Evolutionary conservation across 1,140 invertebrate species (phyloP), one percentile per base, ranked within the genome.

Genomic region (Hyles vespertilio): DNA sequence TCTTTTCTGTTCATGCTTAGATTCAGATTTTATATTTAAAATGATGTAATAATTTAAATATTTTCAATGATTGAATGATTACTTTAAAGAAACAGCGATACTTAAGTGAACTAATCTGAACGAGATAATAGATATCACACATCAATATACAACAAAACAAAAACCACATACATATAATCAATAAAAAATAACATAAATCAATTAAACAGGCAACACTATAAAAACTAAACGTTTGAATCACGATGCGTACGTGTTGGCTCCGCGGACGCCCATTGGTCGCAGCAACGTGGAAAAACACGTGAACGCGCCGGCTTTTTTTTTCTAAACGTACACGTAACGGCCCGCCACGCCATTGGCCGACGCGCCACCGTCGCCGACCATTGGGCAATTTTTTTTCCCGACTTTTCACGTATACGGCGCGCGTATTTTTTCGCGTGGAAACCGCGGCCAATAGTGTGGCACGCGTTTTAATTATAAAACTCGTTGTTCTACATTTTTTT

Each of bases 391-490:
- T 89, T 88, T 85, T 88, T 84, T 79, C 56, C 70, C 76, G 76
- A 71, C 81, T 85, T 87, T 86, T 80, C 81, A 88, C 83, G 79
- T 87, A 81, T 78, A 82, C 77, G 77, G 76, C 62, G 56, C 52
- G 68, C 67, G 61, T 73, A 81, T 87, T 87, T 87, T 86, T 80
- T 57, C 54, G 72, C 72, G 72, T 74, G 83, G 78, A 83, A 84
- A 86, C 73, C 59, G 62, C 72, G 65, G 61, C 84, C 86, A 89
- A 89, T 89, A 73, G 78, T 70, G 63, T 67, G 64, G 75, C 69
- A 73, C 34, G 79, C 77, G 81, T 87, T 86, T 82, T 86, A 88
- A 88, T 88, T 88, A 79, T 81, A 81, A 84, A 84, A 86, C 51
- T 65, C 34, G 79, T 84, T 81, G 72, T 63, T 77, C 70, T 69